A percentile compares a stretch with the other conserved stretches of the same genome.
These are phyloP conservation scores for Elymnias hypermnestra DNA, from an alignment of 1,140 invertebrate species.

Conservation along the genomic window DNA sequence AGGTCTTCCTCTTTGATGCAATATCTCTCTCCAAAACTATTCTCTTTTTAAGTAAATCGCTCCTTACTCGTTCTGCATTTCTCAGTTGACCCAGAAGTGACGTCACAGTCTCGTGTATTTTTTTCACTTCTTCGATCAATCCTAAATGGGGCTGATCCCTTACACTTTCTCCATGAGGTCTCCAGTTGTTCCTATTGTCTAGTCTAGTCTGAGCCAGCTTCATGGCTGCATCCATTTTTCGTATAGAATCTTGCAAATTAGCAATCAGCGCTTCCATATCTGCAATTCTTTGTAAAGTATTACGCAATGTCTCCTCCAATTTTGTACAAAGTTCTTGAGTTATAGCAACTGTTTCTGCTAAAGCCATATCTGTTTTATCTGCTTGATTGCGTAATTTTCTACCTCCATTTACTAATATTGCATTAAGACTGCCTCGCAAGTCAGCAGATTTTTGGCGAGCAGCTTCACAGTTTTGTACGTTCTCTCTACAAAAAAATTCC, in stretches of 20 bases:
- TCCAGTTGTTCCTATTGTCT: slow-evolving; percentile 79
- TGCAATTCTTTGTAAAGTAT: slow-evolving; percentile 79
- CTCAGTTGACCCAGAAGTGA: slow-evolving; percentile 70
- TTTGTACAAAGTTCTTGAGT: slow-evolving; percentile 80
- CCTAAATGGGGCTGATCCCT: slow-evolving; percentile 82
- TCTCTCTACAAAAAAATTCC: slow-evolving; percentile 83
- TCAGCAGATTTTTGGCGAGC: slow-evolving; percentile 79
- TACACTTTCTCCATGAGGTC: slow-evolving; percentile 84
- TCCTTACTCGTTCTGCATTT: slow-evolving; percentile 78
- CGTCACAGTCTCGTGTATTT: slow-evolving; percentile 80
- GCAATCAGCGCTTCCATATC: slow-evolving; percentile 83
- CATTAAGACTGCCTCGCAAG: slow-evolving; percentile 79
- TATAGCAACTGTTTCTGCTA: slow-evolving; percentile 80
- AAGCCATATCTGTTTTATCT: slow-evolving; percentile 81
- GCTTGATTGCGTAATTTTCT: slow-evolving; percentile 84
- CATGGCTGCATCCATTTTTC: slow-evolving; percentile 82
- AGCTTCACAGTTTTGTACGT: slow-evolving; percentile 79
- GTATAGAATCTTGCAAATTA: slow-evolving; percentile 77
- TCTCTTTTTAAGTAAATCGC: slow-evolving; percentile 78
- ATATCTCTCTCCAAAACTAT: slow-evolving; percentile 82
- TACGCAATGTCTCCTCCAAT: slow-evolving; percentile 81
- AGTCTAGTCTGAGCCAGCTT: slow-evolving; percentile 87
- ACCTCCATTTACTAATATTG: slow-evolving; percentile 79
- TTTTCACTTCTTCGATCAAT: slow-evolving; percentile 85
- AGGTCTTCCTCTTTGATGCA: slow-evolving; percentile 82